Base-by-base conservation (phyloP, 1,140 invertebrate species). In the Lucilia cuprina region DNA sequence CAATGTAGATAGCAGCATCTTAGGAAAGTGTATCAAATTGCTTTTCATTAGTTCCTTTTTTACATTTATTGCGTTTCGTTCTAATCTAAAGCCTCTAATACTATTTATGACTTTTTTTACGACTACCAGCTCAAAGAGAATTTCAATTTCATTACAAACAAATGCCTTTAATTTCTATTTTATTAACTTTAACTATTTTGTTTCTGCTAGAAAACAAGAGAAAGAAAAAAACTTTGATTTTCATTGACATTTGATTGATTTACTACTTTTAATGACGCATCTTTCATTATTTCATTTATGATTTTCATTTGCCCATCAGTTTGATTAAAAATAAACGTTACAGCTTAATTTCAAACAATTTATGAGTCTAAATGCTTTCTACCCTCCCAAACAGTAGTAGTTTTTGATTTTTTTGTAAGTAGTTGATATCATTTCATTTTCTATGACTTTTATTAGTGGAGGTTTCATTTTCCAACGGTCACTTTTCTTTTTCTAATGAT, bases 21-120 rank as follows among this genome's bases (percentile, higher is more conserved):
- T 10, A 70, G 5, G 65, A 80, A 49, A 80, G 77, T 80, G 77
- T 80, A 80, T 80, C 77, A 80, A 80, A 80, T 80, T 80, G 77
- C 14, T 49, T 35, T 80, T 19, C 41, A 41, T 41, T 41, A 41
- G 10, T 41, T 41, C 7, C 41, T 41, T 41, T 41, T 41, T 41
- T 41, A 41, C 25, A 30, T 41, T 41, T 41, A 41, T 8, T 41
- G 41, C 41, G 5, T 41, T 41, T 5, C 41, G 5, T 41, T 41
- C 41, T 14, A 80, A 80, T 41, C 41, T 14, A 80, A 80, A 49
- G n/a, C 41, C 77, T 80, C 21, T 41, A 80, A 80, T 80, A 30
- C 25, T 30, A 49, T 80, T 80, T 80, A 80, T 80, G 77, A 49
- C 77, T 49, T 19, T 19, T 75, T 77, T 41, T 41, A 41, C 10